Base-by-base conservation (phyloP, 2,888 invertebrate genomes). In the Ctena decussata region DNA sequence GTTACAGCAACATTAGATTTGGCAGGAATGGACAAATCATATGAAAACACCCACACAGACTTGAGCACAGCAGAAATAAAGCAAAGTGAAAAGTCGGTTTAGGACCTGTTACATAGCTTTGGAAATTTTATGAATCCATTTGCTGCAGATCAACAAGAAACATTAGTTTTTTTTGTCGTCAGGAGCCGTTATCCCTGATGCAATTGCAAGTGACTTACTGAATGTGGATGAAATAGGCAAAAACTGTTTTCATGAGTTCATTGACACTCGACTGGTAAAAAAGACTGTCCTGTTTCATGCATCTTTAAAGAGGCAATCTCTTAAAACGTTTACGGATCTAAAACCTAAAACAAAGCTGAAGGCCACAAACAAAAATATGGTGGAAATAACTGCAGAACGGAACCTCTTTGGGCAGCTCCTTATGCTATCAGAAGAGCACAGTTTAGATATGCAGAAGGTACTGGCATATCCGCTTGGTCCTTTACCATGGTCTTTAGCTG, bases 81-180 rank as follows among this genome's bases (percentile, higher is more conserved):
- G 60, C 27, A 2, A 49, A 49, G 21, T 32, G 65, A 53, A 46
- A 76, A 60, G 8, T 77, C n/a, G 41, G 44, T 37, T 77, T 84
- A 11, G 74, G 84, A 46, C 35, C 41, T n/a, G 84, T n/a, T n/a
- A n/a, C n/a, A n/a, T n/a, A n/a, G n/a, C n/a, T n/a, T n/a, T n/a
- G n/a, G n/a, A n/a, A n/a, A 49, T 65, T 87, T 87, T 76, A 78
- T 65, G 8, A 82, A 87, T 69, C 82, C 81, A 12, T 87, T 87
- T 79, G 27, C 24, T 27, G 46, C 71, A 32, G 70, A 74, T n/a
- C 37, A 21, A 0, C 71, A 84, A 35, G 41, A 73, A 41, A 74
- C 81, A 24, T 76, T 86, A n/a, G 80, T 72, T 78, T 80, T n/a
- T 76, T 21, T 27, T 86, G 44, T 49, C 80, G 21, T 86, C 84